Percentiles rank a stretch among this genome's conserved stretches.
Conservation (phyloP, 2,888 invertebrate species). For the Platycheirus rosarum region DNA sequence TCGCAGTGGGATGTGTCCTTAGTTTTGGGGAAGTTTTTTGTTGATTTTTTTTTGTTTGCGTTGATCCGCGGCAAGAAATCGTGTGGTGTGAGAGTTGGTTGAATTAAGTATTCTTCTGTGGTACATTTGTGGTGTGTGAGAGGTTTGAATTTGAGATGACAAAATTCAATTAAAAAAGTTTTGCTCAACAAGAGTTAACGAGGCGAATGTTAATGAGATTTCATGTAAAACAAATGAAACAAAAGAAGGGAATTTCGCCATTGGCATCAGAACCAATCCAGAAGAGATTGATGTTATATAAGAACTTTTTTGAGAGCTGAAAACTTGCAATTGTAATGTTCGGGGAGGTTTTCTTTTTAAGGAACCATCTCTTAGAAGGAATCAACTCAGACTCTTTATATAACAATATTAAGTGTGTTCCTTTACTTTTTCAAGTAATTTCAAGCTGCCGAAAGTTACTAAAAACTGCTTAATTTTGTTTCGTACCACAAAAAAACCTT, state of each 20-base stretch:
- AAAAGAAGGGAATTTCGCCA: conserved; percentile 6
- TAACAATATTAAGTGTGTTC: too few species aligned
- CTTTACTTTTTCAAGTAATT: too few species aligned
- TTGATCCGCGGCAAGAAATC: conserved; percentile 19
- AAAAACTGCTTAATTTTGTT: too few species aligned
- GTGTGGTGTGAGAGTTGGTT: conserved; percentile 42
- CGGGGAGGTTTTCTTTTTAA: too few species aligned
- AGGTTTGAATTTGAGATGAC: conserved; percentile 36
- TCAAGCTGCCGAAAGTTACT: too few species aligned
- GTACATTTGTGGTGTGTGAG: conserved; percentile 45
- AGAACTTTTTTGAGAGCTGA: conserved; percentile 27
- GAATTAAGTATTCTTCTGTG: conserved; percentile 60
- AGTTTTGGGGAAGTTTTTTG: conserved; percentile 10
- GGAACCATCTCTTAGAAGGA: too few species aligned
- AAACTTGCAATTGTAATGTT: too few species aligned
- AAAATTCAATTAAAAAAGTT: conserved; percentile 74
- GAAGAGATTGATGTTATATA: conserved; percentile 38
- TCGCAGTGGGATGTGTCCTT: conserved; percentile 9
- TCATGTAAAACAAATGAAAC: conserved; percentile 22
- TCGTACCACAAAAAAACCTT: too few species aligned
- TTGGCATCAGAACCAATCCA: conserved; percentile 31
- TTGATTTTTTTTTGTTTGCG: not conserved
- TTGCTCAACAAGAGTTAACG: conserved; percentile 49
- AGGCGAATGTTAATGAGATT: conserved; percentile 57
- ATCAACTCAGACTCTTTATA: too few species aligned